Conservation (phyloP, 2,113 vertebrate genomes). For the Lucifuga dentata region DNA sequence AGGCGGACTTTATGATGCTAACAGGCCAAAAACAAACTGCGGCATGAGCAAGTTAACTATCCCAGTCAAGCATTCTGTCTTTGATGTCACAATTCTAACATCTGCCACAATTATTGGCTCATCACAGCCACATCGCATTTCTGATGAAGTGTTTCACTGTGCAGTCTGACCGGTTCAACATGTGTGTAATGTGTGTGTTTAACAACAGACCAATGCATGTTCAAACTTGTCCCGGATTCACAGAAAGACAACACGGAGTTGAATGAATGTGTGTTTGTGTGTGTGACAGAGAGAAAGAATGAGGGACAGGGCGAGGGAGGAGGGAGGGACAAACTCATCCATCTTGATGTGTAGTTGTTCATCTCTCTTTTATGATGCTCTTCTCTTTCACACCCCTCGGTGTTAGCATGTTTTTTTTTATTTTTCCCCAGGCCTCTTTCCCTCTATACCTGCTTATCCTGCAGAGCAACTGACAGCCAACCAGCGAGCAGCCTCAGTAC, state of each 20-base stretch:
- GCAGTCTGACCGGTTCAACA: slow-evolving; percentile 60
- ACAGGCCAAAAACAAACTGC: background rate
- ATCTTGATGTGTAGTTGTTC: slow-evolving; percentile 34
- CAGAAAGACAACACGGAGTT: slow-evolving; percentile 13
- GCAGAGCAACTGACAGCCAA: slow-evolving; percentile 7
- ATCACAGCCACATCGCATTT: slow-evolving; percentile 36
- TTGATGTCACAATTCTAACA: slow-evolving; percentile 7
- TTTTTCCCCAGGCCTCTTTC: background rate
- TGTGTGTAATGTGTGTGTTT: slow-evolving; percentile 32
- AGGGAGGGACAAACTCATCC: slow-evolving; percentile 33
- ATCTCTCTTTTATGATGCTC: background rate
- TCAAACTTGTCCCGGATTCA: slow-evolving; percentile 55
- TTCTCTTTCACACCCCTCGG: background rate
- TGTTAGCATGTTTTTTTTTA: background rate
- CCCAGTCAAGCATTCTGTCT: background rate
- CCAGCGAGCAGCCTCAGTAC: background rate
- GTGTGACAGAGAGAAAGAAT: slow-evolving; percentile 24
- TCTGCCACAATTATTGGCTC: slow-evolving; percentile 14
- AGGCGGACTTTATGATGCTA: no score
- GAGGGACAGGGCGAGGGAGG: background rate
- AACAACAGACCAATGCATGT: slow-evolving; percentile 29
- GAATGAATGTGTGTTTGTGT: slow-evolving; percentile 20
- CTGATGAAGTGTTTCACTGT: slow-evolving; percentile 46
- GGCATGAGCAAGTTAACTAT: background rate
- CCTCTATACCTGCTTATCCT: slow-evolving; percentile 39